Evolutionary conservation across 1,140 invertebrate species (phyloP).

Genomic region (Heliothis virescens): DNA sequence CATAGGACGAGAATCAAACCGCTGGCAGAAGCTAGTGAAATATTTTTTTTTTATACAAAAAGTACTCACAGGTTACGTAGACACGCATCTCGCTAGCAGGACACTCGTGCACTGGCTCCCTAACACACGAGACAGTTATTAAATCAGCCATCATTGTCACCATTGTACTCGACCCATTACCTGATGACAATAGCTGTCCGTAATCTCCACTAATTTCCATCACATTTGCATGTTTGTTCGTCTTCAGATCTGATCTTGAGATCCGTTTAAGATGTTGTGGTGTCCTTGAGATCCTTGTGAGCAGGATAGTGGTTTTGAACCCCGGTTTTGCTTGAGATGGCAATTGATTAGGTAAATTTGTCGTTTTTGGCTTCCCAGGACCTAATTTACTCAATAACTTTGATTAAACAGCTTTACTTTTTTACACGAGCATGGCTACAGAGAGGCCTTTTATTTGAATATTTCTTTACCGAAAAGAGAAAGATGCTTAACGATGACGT

Average conservation of each 20-base stretch:
- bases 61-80: conserved; percentile 1
- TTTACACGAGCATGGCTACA: too few relatives aligned
- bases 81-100: conserved; percentile 9
- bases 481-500: too few relatives aligned
- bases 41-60: too few relatives aligned
- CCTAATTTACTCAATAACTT: too few relatives aligned
- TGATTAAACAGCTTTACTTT: too few relatives aligned
- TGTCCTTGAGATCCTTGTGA: neutral
- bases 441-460: too few relatives aligned
- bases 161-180: conserved; percentile 1
- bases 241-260: conserved; percentile 26
- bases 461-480: too few relatives aligned
- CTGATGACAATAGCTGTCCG: neutral
- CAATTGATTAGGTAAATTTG: neutral
- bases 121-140: neutral
- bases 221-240: conserved; percentile 34
- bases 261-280: conserved; percentile 21
- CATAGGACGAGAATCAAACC: too few relatives aligned
- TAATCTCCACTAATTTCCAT: conserved; percentile 22
- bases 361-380: too few relatives aligned
- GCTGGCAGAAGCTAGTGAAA: too few relatives aligned
- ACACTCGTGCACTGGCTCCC: conserved; percentile 8
- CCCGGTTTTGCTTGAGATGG: neutral
- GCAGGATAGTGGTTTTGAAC: neutral
- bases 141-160: neutral